phyloP scores from a whole-genome alignment of 92 coral and sea anemone genomes.

The Actinostola sp. region DNA sequence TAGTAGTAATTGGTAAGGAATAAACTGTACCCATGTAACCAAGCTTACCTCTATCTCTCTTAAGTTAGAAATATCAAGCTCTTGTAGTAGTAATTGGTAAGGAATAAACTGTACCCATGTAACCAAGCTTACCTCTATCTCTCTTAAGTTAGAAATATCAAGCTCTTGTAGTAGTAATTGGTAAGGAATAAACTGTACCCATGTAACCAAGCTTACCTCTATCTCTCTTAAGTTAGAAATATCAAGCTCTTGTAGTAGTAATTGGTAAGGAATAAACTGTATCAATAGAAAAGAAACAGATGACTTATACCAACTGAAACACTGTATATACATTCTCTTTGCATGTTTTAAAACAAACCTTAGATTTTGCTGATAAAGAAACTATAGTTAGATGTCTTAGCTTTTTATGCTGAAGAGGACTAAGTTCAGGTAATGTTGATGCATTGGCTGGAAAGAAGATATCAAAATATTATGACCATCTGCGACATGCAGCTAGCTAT shows the following conservation, averaged over 20 bases:
- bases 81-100: too few relatives aligned
- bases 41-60: too few relatives aligned
- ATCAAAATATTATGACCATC: too few relatives aligned
- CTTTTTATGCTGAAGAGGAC: conserved; percentile 79
- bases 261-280: conserved; percentile 91
- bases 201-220: conserved; percentile 82
- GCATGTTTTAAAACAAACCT: conserved; percentile 46
- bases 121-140: conserved; percentile 84
- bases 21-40: too few relatives aligned
- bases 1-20: too few relatives aligned
- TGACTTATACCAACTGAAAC: too few relatives aligned
- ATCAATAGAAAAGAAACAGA: conserved; percentile 2
- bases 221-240: conserved; percentile 89
- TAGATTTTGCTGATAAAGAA: conserved; percentile 95
- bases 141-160: conserved; percentile 88
- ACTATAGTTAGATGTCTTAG: conserved; percentile 94
- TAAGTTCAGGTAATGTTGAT: conserved; percentile 74
- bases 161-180: conserved; percentile 79
- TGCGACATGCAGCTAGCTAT: too few relatives aligned
- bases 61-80: too few relatives aligned
- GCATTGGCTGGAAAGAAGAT: conserved; percentile 55
- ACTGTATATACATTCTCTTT: background rate
- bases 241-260: conserved; percentile 83
- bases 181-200: conserved; percentile 95
- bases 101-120: too few relatives aligned